A percentile compares a stretch with the other conserved stretches of the same genome.
phyloP scores from a whole-genome alignment of 2,888 invertebrate species.

The Falcaria lacertinaria region DNA sequence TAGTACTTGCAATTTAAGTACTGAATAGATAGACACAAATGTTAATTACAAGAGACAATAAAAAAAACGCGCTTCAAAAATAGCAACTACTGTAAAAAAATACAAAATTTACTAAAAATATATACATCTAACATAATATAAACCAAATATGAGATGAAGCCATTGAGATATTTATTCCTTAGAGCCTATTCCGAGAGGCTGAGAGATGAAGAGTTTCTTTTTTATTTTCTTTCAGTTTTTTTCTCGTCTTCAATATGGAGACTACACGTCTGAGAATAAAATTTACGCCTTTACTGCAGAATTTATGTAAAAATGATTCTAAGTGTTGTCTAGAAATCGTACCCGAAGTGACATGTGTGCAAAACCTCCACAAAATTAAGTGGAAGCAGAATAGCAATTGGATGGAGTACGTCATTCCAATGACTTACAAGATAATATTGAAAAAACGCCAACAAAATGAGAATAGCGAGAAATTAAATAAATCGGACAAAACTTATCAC shows the following conservation, averaged over 20 bases:
- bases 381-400: constrained; percentile 42
- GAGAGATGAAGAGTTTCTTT: constrained; percentile 4
- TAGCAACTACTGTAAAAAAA: too few relatives aligned
- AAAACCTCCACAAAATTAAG: constrained; percentile 55
- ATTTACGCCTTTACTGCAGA: constrained; percentile 51
- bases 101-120: too few relatives aligned
- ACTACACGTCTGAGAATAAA: constrained; percentile 50
- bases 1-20: too few relatives aligned
- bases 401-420: constrained; percentile 57
- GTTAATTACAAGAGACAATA: too few relatives aligned
- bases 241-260: constrained; percentile 35
- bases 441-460: constrained; percentile 27
- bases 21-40: too few relatives aligned
- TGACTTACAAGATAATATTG: constrained; percentile 58
- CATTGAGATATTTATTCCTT: too few relatives aligned
- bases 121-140: too few relatives aligned
- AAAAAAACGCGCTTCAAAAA: too few relatives aligned
- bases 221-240: constrained; percentile 16
- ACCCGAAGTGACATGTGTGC: constrained; percentile 48
- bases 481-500: constrained; percentile 48
- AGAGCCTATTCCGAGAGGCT: too few relatives aligned
- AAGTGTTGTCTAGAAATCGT: constrained; percentile 59
- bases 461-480: constrained; percentile 8
- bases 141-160: too few relatives aligned
- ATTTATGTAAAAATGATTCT: constrained; percentile 30